Conservation (phyloP, 1,140 invertebrate genomes). For the Drosophila lowei region DNA sequence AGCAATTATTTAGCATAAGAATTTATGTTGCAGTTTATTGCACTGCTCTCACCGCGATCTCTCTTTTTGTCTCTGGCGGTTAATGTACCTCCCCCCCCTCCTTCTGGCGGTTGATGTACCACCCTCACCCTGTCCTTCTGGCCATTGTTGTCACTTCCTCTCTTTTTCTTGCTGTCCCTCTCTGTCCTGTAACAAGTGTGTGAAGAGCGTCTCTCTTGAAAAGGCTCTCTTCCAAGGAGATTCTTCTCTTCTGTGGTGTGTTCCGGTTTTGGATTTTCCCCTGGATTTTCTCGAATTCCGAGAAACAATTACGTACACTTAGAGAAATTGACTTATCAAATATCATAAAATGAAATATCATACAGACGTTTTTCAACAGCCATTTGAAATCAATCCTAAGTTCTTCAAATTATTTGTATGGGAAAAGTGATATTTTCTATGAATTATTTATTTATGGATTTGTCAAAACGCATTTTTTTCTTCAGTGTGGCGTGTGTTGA, state of each 20-base stretch:
- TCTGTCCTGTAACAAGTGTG: not conserved
- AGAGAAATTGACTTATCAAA: not conserved
- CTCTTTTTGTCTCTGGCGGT: no score
- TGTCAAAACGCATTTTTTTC: not conserved
- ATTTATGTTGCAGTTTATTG: slow-evolving; percentile 50
- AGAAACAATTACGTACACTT: slow-evolving; percentile 12
- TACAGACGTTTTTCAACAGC: no score
- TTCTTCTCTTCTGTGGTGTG: slow-evolving; percentile 16
- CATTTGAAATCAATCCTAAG: no score
- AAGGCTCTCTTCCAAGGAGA: slow-evolving; percentile 23
- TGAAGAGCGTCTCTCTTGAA: not conserved
- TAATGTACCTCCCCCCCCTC: no score
- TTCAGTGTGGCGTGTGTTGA: slow-evolving; percentile 20
- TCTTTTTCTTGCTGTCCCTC: not conserved
- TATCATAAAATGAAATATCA: not conserved
- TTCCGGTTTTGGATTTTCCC: slow-evolving; percentile 48
- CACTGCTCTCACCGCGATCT: slow-evolving; percentile 5
- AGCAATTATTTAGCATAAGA: slow-evolving; percentile 56
- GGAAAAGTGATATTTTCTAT: not conserved
- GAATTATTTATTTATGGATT: not conserved
- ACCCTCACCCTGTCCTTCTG: no score
- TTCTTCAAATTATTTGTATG: not conserved
- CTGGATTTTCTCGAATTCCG: slow-evolving; percentile 55
- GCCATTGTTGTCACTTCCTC: no score
- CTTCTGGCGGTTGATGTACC: no score